A percentile compares a stretch with the other conserved stretches of the same genome.
These are phyloP conservation scores for Probosciger aterrimus DNA, from an alignment of 2,113 vertebrate genomes.

Conservation along the genomic window DNA sequence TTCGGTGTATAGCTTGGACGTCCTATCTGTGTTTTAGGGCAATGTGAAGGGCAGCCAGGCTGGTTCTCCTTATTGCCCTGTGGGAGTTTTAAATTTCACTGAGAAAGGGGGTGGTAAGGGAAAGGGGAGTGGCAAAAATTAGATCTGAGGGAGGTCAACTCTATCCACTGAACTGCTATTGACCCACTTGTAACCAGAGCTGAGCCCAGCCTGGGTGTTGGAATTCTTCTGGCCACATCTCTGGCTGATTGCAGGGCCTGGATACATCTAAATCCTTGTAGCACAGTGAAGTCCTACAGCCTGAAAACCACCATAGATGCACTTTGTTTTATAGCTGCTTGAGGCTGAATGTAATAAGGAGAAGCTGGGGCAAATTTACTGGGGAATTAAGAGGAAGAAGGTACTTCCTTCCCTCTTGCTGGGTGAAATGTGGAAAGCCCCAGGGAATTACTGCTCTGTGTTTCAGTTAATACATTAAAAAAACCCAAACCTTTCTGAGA, in stretches of 20 bases:
- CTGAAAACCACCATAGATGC: neutral
- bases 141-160: constrained; percentile 36
- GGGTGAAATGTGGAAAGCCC: constrained; percentile 17
- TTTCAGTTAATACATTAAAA: neutral
- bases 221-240: neutral
- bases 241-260: neutral
- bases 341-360: neutral
- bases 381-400: neutral
- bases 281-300: neutral
- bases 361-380: neutral
- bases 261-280: neutral
- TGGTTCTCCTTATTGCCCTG: neutral
- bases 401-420: constrained; percentile 15
- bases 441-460: constrained; percentile 1
- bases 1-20: neutral
- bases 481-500: neutral
- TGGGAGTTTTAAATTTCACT: constrained; percentile 38
- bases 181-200: constrained; percentile 42
- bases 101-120: neutral
- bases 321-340: neutral
- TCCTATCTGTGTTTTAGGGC: neutral
- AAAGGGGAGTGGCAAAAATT: constrained; percentile 23
- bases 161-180: constrained; percentile 32
- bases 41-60: neutral
- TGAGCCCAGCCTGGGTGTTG: neutral